Evolutionary conservation across 2,113 vertebrate genomes (phyloP).

Genomic region (Nerophis lumbriciformis): DNA sequence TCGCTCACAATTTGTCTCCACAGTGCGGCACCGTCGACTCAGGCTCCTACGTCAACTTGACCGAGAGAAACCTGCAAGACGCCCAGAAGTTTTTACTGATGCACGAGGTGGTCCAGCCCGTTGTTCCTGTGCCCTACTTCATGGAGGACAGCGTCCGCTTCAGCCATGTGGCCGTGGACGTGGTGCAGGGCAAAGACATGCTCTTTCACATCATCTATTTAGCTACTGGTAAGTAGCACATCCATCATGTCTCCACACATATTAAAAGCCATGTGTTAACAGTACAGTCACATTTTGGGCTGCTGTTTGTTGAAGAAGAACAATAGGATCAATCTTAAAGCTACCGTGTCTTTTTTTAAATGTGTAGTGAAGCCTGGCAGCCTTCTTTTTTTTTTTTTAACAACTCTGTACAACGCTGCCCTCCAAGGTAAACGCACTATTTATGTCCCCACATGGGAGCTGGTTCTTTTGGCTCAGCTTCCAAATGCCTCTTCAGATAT

Average conservation of each 20-base stretch:
- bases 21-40: conserved; percentile 95
- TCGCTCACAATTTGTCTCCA: conserved; percentile 17
- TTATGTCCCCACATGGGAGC: too few species aligned
- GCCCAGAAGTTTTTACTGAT: conserved; percentile 96
- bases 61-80: conserved; percentile 90
- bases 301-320: too few species aligned
- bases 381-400: too few species aligned
- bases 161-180: conserved; percentile 89
- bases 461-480: too few species aligned
- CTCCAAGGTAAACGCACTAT: too few species aligned
- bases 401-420: too few species aligned
- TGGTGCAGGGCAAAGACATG: conserved; percentile 84
- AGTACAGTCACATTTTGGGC: too few species aligned
- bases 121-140: conserved; percentile 84
- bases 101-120: conserved; percentile 91
- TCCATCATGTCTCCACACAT: neutral
- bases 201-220: conserved; percentile 88
- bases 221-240: conserved; percentile 80
- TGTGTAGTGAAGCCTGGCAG: too few species aligned
- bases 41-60: conserved; percentile 88
- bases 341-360: too few species aligned
- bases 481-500: too few species aligned
- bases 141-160: conserved; percentile 96
- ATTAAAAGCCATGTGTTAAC: too few species aligned
- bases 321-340: too few species aligned